Conservation (phyloP, 2,888 invertebrate species). For the Chloroclysta siterata region DNA sequence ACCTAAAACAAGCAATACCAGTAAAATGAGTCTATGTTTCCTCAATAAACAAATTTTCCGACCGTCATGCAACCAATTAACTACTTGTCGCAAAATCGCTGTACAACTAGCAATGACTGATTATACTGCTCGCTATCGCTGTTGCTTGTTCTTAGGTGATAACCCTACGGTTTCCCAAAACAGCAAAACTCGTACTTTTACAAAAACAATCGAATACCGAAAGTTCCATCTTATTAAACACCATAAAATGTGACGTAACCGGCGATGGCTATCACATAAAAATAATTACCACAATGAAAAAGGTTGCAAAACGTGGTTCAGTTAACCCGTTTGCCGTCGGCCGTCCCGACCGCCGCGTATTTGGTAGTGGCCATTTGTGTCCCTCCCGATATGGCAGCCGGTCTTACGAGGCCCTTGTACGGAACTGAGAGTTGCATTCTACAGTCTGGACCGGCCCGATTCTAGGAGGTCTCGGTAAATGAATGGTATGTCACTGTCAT, state of each 20-base stretch:
- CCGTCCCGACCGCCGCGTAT: conserved; percentile 57
- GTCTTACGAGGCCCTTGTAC: conserved; percentile 30
- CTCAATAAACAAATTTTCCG: too few species aligned
- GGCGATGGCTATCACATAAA: conserved; percentile 41
- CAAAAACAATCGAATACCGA: conserved; percentile 22
- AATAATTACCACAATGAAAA: conserved; percentile 50
- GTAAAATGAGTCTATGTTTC: too few species aligned
- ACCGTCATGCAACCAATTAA: too few species aligned
- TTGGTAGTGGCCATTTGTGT: conserved; percentile 65
- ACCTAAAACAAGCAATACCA: too few species aligned
- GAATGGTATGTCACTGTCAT: conserved; percentile 44
- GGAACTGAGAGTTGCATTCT: conserved; percentile 31
- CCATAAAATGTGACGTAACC: conserved; percentile 18
- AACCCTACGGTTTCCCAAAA: not conserved
- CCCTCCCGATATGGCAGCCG: conserved; percentile 59
- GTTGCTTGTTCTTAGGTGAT: not conserved
- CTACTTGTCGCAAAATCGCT: too few species aligned
- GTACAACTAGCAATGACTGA: too few species aligned
- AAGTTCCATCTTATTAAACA: conserved; percentile 18
- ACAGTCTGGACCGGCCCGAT: conserved; percentile 41
- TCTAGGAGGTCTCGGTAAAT: conserved; percentile 63
- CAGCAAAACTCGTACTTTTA: not conserved
- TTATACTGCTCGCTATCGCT: not conserved
- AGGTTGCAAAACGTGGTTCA: conserved; percentile 60
- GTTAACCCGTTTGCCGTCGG: conserved; percentile 60